A percentile compares a stretch with the other conserved stretches of the same genome.
Evolutionary conservation across 2,888 invertebrate species (phyloP).

Genomic region (Gasteruption jaculator): DNA sequence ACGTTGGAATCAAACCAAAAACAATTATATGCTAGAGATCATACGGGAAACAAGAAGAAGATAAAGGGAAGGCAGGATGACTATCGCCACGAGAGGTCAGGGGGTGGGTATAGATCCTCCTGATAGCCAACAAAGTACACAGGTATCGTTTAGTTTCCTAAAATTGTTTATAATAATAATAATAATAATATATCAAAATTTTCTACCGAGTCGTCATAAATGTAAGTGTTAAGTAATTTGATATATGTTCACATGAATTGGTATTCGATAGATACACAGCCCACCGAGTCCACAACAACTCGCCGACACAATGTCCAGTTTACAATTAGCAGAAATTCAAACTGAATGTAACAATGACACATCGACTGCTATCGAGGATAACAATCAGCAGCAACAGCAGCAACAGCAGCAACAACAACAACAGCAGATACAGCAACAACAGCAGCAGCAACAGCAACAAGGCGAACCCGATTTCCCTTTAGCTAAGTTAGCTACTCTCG

Average conservation of each 20-base stretch:
- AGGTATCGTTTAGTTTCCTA: conserved; percentile 31
- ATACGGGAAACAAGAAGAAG: too few relatives aligned
- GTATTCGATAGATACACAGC: conserved; percentile 41
- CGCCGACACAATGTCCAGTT: conserved; percentile 44
- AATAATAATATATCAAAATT: neutral
- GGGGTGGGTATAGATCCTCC: conserved; percentile 59
- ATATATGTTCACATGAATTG: conserved; percentile 1
- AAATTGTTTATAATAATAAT: neutral
- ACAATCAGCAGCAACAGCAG: too few relatives aligned
- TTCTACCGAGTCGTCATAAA: neutral
- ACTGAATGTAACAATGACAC: conserved; percentile 41
- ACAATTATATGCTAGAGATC: too few relatives aligned
- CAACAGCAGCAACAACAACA: too few relatives aligned
- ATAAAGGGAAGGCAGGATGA: conserved; percentile 54
- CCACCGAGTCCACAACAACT: conserved; percentile 46
- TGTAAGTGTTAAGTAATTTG: neutral
- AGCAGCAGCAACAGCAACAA: too few relatives aligned
- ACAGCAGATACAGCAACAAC: too few relatives aligned
- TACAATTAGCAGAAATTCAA: conserved; percentile 44
- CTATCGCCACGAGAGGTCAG: conserved; percentile 62
- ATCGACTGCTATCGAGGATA: conserved; percentile 38
- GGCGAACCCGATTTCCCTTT: conserved; percentile 76
- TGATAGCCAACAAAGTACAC: conserved; percentile 51
- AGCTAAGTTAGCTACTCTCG: conserved; percentile 79
- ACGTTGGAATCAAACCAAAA: conserved; percentile 40